Base-by-base conservation (phyloP, 2,888 invertebrate species). In the Pandemis corylana region DNA sequence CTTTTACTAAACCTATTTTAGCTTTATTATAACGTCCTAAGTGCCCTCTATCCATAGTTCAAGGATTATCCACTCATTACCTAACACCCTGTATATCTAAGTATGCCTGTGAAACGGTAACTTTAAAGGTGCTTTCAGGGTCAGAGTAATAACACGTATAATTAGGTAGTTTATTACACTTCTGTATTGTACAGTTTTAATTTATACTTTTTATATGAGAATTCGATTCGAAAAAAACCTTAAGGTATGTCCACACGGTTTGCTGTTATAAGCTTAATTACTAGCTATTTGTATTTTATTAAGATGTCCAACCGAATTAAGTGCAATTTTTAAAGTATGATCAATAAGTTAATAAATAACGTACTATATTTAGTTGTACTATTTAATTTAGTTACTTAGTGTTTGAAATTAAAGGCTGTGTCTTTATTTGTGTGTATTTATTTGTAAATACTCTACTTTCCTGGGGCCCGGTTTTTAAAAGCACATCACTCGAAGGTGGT, bases 351-450 rank as follows among this genome's bases (percentile, higher is more conserved):
- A 56, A 36, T 36, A 4, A 36, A 36, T 36, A 36, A 36, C 28
- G 1, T 36, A 36, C 28, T 36, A 36, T 36, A 36, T 20, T 15
- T 15, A 7, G 15, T n/a, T 53, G 9, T 7, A 28, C 49, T 61
- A 69, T 41, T 59, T 65, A 46, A 12, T 65, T 51, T n/a, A 44
- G 51, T 56, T 72, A 76, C 10, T 20, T 73, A 68, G 65, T 44
- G 49, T 56, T 77, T 71, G 53, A 64, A 77, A 78, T 80, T 74
- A 80, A 83, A 80, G 83, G 83, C 84, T 83, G 84, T 83, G 83
- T 83, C 61, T 72, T 70, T 71, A 72, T 13, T 42, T 63, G 71
- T 63, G 69, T 68, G 12, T 68, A 67, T 67, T 36, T 36, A 66
- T 44, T 71, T 15, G n/a, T 12, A 10, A 41, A 44, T 28, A 28